Percentiles rank a stretch among this genome's conserved stretches.
Conservation (phyloP, 2,113 vertebrate species). For the Notarius quadriscutis region DNA sequence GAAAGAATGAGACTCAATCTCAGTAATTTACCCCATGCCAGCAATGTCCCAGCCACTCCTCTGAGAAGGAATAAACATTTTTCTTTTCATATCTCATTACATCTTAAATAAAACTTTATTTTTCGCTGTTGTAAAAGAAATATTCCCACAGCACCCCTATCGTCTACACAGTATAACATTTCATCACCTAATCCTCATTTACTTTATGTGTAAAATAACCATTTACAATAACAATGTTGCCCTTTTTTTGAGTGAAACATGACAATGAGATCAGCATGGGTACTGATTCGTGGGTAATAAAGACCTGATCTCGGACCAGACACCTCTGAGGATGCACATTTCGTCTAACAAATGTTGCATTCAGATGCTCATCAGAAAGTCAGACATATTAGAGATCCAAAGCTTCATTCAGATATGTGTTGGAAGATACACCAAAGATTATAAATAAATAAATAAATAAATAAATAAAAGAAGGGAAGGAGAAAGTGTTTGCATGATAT, state of each 20-base stretch:
- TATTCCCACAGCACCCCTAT: constrained; percentile 47
- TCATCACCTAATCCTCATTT: constrained; percentile 34
- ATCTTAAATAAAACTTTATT: constrained; percentile 58
- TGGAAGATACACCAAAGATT: not conserved
- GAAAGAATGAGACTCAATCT: not conserved
- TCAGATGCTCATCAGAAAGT: not conserved
- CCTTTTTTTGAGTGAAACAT: constrained; percentile 20
- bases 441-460: not conserved
- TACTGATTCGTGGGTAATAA: not conserved
- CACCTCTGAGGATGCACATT: not conserved
- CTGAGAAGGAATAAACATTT: not conserved
- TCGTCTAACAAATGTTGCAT: constrained; percentile 1
- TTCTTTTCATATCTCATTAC: not conserved
- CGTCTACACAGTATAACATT: constrained; percentile 47
- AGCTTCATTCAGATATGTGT: not conserved
- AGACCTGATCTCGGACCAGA: constrained; percentile 15
- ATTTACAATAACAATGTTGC: constrained; percentile 29
- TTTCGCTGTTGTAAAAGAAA: constrained; percentile 48
- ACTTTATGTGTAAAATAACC: constrained; percentile 34
- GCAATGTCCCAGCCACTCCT: not conserved
- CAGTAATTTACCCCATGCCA: not conserved
- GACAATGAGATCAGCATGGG: not conserved
- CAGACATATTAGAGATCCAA: not conserved
- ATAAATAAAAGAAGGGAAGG: not conserved
- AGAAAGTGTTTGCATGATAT: too few species aligned